A percentile compares a stretch with the other conserved stretches of the same genome.
Evolutionary conservation across 2,113 vertebrate genomes (phyloP).

Genomic region (Pandion haliaetus): DNA sequence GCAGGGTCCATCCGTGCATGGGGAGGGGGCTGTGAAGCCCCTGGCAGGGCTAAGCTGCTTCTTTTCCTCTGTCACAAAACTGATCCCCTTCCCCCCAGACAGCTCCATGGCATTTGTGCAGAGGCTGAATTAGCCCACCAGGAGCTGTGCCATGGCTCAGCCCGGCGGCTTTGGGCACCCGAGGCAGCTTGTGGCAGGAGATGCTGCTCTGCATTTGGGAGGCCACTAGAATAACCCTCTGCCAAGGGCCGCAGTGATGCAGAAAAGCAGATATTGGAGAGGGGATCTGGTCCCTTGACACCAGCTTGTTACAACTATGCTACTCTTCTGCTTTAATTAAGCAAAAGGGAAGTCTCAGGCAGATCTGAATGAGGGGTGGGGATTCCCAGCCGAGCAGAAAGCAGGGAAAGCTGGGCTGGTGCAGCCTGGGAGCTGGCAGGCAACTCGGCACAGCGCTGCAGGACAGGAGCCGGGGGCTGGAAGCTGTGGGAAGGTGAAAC

Average conservation of each 20-base stretch:
- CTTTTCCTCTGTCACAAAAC: neutral
- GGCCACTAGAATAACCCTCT: neutral
- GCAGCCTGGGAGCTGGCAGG: neutral
- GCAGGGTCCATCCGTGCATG: fast-evolving
- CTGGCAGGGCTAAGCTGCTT: neutral
- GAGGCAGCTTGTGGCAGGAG: neutral
- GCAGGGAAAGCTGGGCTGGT: too few relatives aligned
- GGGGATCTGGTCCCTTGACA: neutral
- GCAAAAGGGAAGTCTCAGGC: neutral
- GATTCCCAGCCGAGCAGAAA: neutral
- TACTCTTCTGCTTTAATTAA: neutral
- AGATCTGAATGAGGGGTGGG: neutral
- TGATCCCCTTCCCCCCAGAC: too few relatives aligned
- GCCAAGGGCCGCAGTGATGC: neutral
- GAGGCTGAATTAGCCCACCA: neutral
- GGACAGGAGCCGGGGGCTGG: too few relatives aligned
- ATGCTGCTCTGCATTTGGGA: neutral
- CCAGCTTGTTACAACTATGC: neutral
- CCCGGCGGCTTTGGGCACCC: neutral
- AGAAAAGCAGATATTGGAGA: neutral
- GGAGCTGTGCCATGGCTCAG: neutral
- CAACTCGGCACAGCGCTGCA: fast-evolving
- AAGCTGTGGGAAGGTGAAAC: neutral
- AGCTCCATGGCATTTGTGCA: neutral
- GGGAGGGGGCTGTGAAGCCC: neutral